phyloP scores from a whole-genome alignment of 2,113 vertebrate genomes.

The Cettia cetti region DNA sequence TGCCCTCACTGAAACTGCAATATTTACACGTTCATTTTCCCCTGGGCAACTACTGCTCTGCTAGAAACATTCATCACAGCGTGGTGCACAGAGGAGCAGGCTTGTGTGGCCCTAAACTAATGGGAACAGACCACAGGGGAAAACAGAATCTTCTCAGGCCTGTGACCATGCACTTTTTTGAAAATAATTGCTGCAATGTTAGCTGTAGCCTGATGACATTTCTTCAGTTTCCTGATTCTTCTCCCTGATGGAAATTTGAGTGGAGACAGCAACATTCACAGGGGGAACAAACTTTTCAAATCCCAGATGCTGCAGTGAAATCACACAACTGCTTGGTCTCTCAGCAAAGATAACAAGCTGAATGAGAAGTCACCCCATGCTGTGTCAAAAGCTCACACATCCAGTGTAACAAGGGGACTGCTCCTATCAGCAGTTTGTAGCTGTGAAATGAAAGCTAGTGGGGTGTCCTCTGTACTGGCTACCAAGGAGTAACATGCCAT shows the following conservation, averaged over 20 bases:
- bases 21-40: conserved; percentile 7
- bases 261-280: neutral
- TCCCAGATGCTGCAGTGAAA: conserved; percentile 11
- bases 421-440: neutral
- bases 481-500: neutral
- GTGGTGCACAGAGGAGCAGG: neutral
- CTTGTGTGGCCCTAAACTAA: neutral
- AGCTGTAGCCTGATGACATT: neutral
- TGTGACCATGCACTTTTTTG: neutral
- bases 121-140: neutral
- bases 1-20: neutral
- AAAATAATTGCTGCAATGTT: neutral
- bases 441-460: neutral
- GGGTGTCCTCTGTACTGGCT: neutral
- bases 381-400: neutral
- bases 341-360: neutral
- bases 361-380: neutral
- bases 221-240: conserved; percentile 9
- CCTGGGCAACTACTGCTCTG: neutral
- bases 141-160: neutral
- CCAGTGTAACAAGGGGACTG: neutral
- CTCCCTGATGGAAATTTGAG: conserved; percentile 18
- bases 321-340: neutral
- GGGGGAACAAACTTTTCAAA: conserved; percentile 44
- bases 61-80: conserved; percentile 10